phyloP scores from a whole-genome alignment of 2,888 invertebrate genomes.

The Eupithecia dodoneata region DNA sequence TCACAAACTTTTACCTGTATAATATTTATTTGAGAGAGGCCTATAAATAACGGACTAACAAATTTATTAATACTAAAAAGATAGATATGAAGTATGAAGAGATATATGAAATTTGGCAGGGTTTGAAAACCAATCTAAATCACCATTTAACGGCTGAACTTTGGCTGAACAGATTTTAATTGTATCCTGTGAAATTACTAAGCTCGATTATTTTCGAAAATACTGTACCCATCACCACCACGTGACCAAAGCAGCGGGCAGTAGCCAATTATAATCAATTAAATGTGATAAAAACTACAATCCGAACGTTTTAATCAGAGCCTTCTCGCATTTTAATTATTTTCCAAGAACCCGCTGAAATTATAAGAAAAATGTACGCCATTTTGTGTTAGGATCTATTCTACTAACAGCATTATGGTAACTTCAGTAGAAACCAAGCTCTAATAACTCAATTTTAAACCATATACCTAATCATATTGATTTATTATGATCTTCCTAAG shows the following conservation, averaged over 20 bases:
- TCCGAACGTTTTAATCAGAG: too few relatives aligned
- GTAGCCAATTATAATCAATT: neutral
- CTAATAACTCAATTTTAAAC: constrained; percentile 24
- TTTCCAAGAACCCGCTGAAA: neutral
- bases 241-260: neutral
- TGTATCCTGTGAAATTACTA: neutral
- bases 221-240: neutral
- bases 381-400: neutral
- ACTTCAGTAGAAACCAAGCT: neutral
- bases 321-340: too few relatives aligned
- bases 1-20: too few relatives aligned
- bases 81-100: too few relatives aligned
- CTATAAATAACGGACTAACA: too few relatives aligned
- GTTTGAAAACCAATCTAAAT: neutral
- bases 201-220: neutral
- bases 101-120: neutral
- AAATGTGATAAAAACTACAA: too few relatives aligned
- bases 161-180: neutral
- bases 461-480: constrained; percentile 14
- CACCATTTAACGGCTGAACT: neutral
- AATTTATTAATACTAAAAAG: too few relatives aligned
- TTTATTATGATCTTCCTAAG: constrained; percentile 19
- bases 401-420: neutral
- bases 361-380: neutral
- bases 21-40: too few relatives aligned